Conservation (phyloP, 2,113 vertebrate species). For the Sinocyclocheilus rhinocerous region DNA sequence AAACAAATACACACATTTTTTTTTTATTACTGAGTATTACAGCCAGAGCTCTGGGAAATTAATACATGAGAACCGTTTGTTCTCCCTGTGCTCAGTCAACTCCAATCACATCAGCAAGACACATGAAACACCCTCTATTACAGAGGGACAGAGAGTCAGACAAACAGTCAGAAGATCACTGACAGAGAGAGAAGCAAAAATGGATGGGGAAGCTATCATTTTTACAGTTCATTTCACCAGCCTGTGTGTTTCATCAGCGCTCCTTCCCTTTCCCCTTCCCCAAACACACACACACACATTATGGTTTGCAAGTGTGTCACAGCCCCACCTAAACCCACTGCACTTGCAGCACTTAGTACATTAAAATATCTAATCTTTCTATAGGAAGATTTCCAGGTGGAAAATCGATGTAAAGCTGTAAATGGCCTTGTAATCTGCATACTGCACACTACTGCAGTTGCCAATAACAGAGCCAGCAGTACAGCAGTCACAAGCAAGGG, state of each 20-base stretch:
- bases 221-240: slow-evolving; percentile 27
- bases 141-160: slow-evolving; percentile 37
- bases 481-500: not conserved
- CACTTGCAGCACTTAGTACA: not conserved
- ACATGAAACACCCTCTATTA: slow-evolving; percentile 37
- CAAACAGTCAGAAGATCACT: slow-evolving; percentile 21
- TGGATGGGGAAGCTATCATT: not conserved
- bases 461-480: not conserved
- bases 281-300: not conserved
- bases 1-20: slow-evolving; percentile 13
- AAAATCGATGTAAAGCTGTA: not conserved
- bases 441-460: not conserved
- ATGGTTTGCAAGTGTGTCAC: not conserved
- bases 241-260: slow-evolving; percentile 33
- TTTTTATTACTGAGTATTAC: no score
- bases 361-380: not conserved
- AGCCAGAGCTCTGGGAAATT: slow-evolving; percentile 41
- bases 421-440: not conserved
- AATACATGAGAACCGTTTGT: slow-evolving; percentile 41
- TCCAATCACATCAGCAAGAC: slow-evolving; percentile 44
- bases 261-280: slow-evolving; percentile 50
- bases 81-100: slow-evolving; percentile 36
- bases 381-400: not conserved
- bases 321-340: not conserved
- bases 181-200: not conserved